Conservation (phyloP, 2,797 vertebrate genomes). For the Takifugu ocellatus region DNA sequence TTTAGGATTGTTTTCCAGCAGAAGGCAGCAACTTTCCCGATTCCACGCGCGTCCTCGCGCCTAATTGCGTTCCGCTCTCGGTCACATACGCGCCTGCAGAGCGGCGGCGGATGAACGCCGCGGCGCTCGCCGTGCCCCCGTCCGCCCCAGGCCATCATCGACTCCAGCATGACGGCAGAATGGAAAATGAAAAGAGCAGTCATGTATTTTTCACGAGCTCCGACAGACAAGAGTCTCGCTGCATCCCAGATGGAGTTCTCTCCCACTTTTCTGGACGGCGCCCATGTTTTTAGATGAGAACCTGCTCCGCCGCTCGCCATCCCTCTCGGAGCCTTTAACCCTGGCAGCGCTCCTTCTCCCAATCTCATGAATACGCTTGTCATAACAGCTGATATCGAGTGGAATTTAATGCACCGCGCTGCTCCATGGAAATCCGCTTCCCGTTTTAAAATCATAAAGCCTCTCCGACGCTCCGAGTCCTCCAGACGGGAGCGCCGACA, state of each 20-base stretch:
- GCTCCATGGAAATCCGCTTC: conserved; percentile 21
- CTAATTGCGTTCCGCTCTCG: conserved; percentile 56
- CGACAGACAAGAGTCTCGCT: conserved; percentile 71
- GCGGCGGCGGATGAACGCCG: conserved; percentile 60
- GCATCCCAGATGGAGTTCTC: conserved; percentile 70
- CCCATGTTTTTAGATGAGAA: conserved; percentile 71
- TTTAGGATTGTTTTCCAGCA: conserved; percentile 33
- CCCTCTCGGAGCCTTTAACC: conserved; percentile 38
- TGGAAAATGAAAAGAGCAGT: conserved; percentile 75
- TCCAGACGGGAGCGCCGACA: conserved; percentile 52
- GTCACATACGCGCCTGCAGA: conserved; percentile 50
- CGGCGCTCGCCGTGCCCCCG: conserved; percentile 49
- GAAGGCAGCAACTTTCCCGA: conserved; percentile 27
- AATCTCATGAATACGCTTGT: conserved; percentile 38
- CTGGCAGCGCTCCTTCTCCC: conserved; percentile 23
- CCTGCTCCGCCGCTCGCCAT: conserved; percentile 34
- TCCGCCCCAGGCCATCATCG: conserved; percentile 70
- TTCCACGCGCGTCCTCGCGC: conserved; percentile 39
- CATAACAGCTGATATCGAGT: conserved; percentile 29
- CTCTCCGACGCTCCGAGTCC: conserved; percentile 23
- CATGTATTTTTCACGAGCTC: conserved; percentile 75
- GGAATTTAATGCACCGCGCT: conserved; percentile 30
- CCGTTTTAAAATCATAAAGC: conserved; percentile 27
- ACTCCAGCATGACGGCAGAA: conserved; percentile 72
- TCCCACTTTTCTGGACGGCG: conserved; percentile 51